Percentiles rank a stretch among this genome's conserved stretches.
Conservation (phyloP, 1,140 invertebrate genomes). For the Dinoponera quadriceps region DNA sequence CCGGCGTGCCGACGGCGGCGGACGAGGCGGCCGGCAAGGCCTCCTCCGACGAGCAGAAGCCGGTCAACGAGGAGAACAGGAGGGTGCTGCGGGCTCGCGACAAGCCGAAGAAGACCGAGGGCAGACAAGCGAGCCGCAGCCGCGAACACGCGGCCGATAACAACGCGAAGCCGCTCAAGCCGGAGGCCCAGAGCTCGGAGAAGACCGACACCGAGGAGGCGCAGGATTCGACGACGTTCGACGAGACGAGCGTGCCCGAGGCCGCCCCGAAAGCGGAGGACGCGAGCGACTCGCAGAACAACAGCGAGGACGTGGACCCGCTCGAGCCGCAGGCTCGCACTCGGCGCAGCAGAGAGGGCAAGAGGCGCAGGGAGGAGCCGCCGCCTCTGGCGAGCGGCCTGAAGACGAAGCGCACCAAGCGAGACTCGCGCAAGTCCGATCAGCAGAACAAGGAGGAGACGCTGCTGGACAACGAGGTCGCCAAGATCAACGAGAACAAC, state of each 20-base stretch:
- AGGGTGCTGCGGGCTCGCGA: slow-evolving; percentile 79
- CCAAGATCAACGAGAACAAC: slow-evolving; percentile 83
- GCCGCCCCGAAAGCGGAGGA: slow-evolving; percentile 37
- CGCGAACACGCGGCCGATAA: slow-evolving; percentile 50
- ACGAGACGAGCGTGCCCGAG: slow-evolving; percentile 17
- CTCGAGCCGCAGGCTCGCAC: slow-evolving; percentile 75
- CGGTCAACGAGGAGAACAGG: slow-evolving; percentile 73
- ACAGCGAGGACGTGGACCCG: slow-evolving; percentile 61
- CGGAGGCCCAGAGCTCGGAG: slow-evolving; percentile 1
- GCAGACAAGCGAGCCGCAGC: slow-evolving; percentile 34
- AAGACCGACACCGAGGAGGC: slow-evolving; percentile 18
- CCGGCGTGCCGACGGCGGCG: not conserved
- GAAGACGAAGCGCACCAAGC: slow-evolving; percentile 77
- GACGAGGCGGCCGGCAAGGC: slow-evolving; percentile 34
- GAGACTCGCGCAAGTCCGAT: slow-evolving; percentile 78
- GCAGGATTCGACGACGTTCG: slow-evolving; percentile 13
- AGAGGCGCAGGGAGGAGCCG: slow-evolving; percentile 78
- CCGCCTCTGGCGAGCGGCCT: slow-evolving; percentile 47
- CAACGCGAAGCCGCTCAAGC: slow-evolving; percentile 21
- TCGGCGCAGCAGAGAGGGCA: slow-evolving; percentile 78
- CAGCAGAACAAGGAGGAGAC: slow-evolving; percentile 84
- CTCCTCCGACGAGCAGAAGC: slow-evolving; percentile 62
- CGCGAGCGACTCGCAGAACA: slow-evolving; percentile 35
- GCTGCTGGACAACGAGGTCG: slow-evolving; percentile 83
- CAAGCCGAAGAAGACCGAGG: slow-evolving; percentile 76